Conservation (phyloP, 2,113 vertebrate genomes). For the Tachuris rubrigastra region DNA sequence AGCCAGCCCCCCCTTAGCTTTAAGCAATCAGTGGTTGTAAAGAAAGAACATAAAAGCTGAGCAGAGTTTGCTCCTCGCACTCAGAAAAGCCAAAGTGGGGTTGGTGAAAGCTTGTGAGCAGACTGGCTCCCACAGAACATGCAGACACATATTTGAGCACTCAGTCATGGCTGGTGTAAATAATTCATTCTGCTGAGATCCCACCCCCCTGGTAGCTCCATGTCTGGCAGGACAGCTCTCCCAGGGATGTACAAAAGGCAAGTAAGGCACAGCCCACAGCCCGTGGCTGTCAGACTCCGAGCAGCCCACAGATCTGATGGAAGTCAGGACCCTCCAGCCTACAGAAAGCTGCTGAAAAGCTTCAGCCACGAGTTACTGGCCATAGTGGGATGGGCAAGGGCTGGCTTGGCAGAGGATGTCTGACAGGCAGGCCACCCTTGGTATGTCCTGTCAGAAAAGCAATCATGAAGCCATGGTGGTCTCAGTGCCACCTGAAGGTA, state of each 20-base stretch:
- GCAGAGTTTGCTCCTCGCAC: neutral
- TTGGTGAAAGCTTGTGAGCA: neutral
- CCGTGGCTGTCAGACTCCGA: neutral
- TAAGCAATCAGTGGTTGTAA: neutral
- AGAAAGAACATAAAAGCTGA: neutral
- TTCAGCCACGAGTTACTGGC: neutral
- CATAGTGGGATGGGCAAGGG: neutral
- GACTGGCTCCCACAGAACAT: neutral
- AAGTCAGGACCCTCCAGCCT: neutral
- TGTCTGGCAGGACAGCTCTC: constrained; percentile 13
- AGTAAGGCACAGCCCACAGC: neutral
- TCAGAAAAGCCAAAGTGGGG: neutral
- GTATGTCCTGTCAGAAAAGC: neutral
- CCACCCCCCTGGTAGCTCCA: neutral
- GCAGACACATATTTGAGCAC: neutral
- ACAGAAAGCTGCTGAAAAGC: neutral
- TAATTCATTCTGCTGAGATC: neutral
- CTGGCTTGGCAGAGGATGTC: neutral
- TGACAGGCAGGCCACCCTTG: neutral
- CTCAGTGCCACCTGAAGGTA: neutral
- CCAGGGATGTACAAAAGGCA: neutral
- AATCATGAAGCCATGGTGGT: neutral
- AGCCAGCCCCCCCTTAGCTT: neutral
- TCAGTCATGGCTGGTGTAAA: neutral
- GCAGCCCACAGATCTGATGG: neutral